These are phyloP conservation scores for Isaurus tuberculatus DNA, from an alignment of 92 coral and sea anemone species.

Conservation along the genomic window DNA sequence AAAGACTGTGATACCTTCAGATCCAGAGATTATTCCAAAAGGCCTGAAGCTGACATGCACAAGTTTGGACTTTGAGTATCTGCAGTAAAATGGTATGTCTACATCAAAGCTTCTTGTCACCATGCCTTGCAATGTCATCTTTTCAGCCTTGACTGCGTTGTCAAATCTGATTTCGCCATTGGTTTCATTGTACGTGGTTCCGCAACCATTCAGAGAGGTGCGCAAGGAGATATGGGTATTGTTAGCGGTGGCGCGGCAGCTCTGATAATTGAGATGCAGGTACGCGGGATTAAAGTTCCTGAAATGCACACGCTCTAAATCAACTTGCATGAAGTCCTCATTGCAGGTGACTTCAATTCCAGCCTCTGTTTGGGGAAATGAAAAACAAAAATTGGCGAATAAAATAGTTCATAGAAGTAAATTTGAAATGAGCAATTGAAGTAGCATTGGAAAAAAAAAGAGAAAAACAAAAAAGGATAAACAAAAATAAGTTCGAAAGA, in stretches of 20 bases:
- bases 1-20: slow-evolving; percentile 38
- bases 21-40: slow-evolving; percentile 13
- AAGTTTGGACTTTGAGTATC: slow-evolving; percentile 41
- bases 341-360: slow-evolving; percentile 51
- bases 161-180: slow-evolving; percentile 27
- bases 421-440: too few species aligned
- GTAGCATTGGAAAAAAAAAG: background rate
- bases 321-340: slow-evolving; percentile 55
- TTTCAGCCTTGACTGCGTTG: slow-evolving; percentile 50
- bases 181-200: slow-evolving; percentile 57
- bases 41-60: slow-evolving; percentile 54
- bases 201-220: slow-evolving; percentile 56
- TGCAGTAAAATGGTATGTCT: slow-evolving; percentile 53
- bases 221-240: slow-evolving; percentile 46
- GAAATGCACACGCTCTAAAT: slow-evolving; percentile 39
- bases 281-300: slow-evolving; percentile 43
- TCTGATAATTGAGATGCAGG: slow-evolving; percentile 45
- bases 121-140: background rate
- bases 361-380: slow-evolving; percentile 23
- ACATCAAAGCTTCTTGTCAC: slow-evolving; percentile 47
- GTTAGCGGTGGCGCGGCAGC: slow-evolving; percentile 32
- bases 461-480: too few species aligned
- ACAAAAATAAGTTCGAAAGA: too few species aligned
- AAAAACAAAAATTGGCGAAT: too few species aligned
- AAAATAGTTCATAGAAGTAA: too few species aligned